Evolutionary conservation across 2,888 invertebrate species (phyloP).

Genomic region (Ectemnius cavifrons): DNA sequence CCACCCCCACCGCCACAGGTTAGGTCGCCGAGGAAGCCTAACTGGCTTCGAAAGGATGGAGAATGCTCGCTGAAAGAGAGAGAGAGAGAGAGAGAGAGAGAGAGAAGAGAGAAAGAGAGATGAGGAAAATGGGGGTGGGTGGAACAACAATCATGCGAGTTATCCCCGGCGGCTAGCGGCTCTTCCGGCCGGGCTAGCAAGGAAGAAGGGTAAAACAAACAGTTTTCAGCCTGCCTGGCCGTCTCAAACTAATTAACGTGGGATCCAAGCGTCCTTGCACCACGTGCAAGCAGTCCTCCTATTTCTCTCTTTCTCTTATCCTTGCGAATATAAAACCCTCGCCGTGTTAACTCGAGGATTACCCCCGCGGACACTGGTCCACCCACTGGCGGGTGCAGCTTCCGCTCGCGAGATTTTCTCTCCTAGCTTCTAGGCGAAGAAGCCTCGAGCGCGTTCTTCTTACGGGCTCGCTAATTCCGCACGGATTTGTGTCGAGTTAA

Average conservation of each 20-base stretch:
- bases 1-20: background rate
- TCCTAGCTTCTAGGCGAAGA: background rate
- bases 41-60: no score
- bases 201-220: constrained; percentile 69
- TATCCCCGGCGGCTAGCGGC: constrained; percentile 57
- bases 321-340: constrained; percentile 40
- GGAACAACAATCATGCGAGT: constrained; percentile 70
- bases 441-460: background rate
- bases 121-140: constrained; percentile 43
- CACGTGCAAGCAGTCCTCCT: constrained; percentile 16
- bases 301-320: background rate
- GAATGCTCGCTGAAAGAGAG: no score
- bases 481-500: constrained; percentile 5
- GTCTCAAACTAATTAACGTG: constrained; percentile 74
- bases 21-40: no score
- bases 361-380: constrained; percentile 20
- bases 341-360: constrained; percentile 44
- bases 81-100: background rate
- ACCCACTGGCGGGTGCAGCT: constrained; percentile 20
- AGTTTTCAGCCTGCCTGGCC: constrained; percentile 67
- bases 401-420: background rate
- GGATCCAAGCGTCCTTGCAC: constrained; percentile 42
- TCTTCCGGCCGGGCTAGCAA: constrained; percentile 31
- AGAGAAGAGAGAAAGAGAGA: background rate
- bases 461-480: background rate